Evolutionary conservation across 2,113 vertebrate genomes (phyloP).

Genomic region (Spea multiplicata): DNA sequence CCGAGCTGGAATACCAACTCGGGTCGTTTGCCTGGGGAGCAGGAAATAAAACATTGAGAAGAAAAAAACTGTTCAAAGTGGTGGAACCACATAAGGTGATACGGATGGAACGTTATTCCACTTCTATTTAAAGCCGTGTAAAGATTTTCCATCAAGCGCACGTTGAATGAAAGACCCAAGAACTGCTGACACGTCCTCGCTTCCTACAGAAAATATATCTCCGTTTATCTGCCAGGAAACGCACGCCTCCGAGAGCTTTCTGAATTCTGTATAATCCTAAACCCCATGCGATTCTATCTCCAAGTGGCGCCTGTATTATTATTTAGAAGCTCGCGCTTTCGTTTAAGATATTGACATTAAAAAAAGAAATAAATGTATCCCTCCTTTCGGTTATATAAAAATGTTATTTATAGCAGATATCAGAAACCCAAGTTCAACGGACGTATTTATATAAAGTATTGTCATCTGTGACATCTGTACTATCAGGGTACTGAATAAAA

Average conservation of each 20-base stretch:
- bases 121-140: not conserved
- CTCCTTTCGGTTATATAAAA: too few relatives aligned
- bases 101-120: not conserved
- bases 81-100: not conserved
- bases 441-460: too few relatives aligned
- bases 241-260: not conserved
- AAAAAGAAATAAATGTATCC: too few relatives aligned
- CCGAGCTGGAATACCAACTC: too few relatives aligned
- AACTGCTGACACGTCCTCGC: not conserved
- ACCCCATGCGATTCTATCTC: not conserved
- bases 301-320: not conserved
- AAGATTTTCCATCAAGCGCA: not conserved
- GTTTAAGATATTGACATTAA: too few relatives aligned
- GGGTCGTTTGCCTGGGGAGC: too few relatives aligned
- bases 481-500: too few relatives aligned
- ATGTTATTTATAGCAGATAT: too few relatives aligned
- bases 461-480: too few relatives aligned
- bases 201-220: slow-evolving; percentile 20
- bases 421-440: too few relatives aligned
- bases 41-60: too few relatives aligned
- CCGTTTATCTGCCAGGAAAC: not conserved
- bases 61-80: not conserved
- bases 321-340: not conserved
- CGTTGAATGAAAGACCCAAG: slow-evolving; percentile 41
- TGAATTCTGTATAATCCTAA: not conserved